These are phyloP conservation scores for Rostratula benghalensis DNA, from an alignment of 2,113 vertebrate genomes.

Conservation along the genomic window DNA sequence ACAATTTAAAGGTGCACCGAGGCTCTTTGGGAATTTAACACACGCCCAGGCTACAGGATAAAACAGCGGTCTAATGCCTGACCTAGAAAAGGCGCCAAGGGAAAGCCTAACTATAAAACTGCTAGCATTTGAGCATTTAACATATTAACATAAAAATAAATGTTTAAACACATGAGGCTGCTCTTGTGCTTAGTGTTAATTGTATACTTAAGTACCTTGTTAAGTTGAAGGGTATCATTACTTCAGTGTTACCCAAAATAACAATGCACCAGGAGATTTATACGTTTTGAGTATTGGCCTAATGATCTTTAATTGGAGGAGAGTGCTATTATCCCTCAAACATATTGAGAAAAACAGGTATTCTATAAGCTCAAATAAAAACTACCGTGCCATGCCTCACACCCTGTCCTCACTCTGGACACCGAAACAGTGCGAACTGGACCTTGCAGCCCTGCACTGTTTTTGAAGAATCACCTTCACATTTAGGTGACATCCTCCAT, in stretches of 20 bases:
- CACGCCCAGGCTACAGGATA: neutral
- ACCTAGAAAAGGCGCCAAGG: neutral
- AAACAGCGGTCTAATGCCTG: neutral
- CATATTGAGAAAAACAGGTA: neutral
- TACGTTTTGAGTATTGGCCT: neutral
- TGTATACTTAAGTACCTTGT: neutral
- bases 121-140: neutral
- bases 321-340: neutral
- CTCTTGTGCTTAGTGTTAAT: neutral
- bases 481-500: neutral
- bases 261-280: neutral
- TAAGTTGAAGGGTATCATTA: neutral
- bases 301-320: neutral
- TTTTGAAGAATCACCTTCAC: neutral
- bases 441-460: neutral
- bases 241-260: neutral
- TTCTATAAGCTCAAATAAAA: neutral
- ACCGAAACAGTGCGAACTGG: neutral
- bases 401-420: neutral
- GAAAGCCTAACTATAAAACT: neutral
- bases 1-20: neutral
- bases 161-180: neutral
- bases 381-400: neutral
- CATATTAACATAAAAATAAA: neutral
- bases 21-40: neutral